Evolutionary conservation across 2,888 invertebrate genomes (phyloP), one percentile per base, ranked within the genome.

Genomic region (Troides oblongomaculatus): DNA sequence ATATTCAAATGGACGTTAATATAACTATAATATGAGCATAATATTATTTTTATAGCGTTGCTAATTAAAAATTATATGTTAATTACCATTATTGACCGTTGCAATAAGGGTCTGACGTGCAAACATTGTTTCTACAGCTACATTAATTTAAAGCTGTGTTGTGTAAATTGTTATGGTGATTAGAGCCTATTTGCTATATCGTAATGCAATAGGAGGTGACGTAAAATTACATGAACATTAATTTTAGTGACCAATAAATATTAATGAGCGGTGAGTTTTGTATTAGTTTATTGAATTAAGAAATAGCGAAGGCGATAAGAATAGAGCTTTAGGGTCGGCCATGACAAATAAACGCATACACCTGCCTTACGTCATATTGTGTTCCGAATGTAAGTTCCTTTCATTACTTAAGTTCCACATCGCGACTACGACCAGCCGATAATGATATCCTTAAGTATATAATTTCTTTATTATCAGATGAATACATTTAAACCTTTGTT

Each of bases 201-300:
- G 74, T 68, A 63, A 76, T 78, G 80, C 82, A 76, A 81, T 80
- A 76, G 79, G 73, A 62, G 74, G 71, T 79, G 80, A 81, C 78
- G 79, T 79, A 78, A 83, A 81, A 79, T 74, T 73, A 76, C 74
- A 76, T 72, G 72, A 74, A 73, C 74, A 78, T 83, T 83, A 82
- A 83, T 81, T 84, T 86, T 83, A 84, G 76, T 77, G 79, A 72
- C 72, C 80, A 80, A 82, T 87, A 84, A 87, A 84, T 77, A 76
- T 83, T 83, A 81, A 84, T 77, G 72, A 74, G 75, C 63, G 67
- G 73, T 76, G 74, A 77, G 73, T 74, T 71, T 72, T 74, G 78
- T 76, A 75, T 73, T 78, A 79, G 43, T 64, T 75, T 79, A 78
- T 76, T 77, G 76, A 79, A 79, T 80, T 80, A 76, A 79, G 81